Evolutionary conservation across 2,113 vertebrate species (phyloP), one percentile per base, ranked within the genome.

Genomic region (Myrmecobius fasciatus): DNA sequence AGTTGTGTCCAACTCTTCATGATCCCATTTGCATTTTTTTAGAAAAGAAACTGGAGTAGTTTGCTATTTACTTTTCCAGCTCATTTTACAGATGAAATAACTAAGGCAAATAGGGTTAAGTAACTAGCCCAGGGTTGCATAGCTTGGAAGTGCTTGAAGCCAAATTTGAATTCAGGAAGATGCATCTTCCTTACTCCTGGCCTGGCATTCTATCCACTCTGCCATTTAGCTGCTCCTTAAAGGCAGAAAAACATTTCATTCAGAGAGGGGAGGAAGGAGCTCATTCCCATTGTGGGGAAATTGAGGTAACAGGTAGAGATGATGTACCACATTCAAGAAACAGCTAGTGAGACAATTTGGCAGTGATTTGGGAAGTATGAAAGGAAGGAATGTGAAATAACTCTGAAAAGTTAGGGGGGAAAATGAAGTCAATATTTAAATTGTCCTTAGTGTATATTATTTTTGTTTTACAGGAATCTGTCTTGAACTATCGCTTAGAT

Each of bases 401-500:
- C 17, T 83, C 17, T n/a, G 36, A 7, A 43, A 20, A 22, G n/a
- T n/a, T 83, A 83, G 67, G 43, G 43, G 24, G 24, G n/a, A 43
- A 1, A 43, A 24, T 8, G 10, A 75, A 43, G n/a, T 83, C 22
- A 22, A 83, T 91, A 89, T 89, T 91, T 75, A 89, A 25, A 92
- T 60, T 53, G 25, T 26, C n/a, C 67, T 92, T 31, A 90, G 1
- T 92, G 93, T 60, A 75, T 75, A 43, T 52, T 8, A n/a, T 1
- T 89, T 89, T 96, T 75, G 31, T 96, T 95, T 97, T 96, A 47
- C 96, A 99, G 99, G 99, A 99, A 93, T 99, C 99, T 97, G 99
- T 99, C 94, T 97, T 99, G 97, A 99, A 99, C 98, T 99, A 99
- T 98, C 99, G 99, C 91, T 97, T 99, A 97, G 99, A 99, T 98